Percentiles rank a stretch among this genome's conserved stretches.
phyloP scores from a whole-genome alignment of 2,888 invertebrate genomes.

The Leucoptera coffeella region DNA sequence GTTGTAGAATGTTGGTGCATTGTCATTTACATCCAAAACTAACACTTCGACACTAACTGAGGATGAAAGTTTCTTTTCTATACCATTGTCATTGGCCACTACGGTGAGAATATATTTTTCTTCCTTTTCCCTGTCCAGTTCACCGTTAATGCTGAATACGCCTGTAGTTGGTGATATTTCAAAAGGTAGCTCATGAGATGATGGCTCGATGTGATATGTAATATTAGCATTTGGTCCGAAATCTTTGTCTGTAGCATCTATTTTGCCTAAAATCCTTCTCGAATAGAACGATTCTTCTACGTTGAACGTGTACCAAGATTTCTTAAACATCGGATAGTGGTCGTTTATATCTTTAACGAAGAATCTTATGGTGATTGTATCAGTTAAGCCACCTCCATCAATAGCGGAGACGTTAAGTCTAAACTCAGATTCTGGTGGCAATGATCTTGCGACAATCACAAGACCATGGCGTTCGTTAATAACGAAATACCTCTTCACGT shows the following conservation, averaged over 20 bases:
- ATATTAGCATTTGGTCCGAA: constrained; percentile 75
- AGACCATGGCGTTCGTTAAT: constrained; percentile 73
- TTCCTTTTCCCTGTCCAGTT: constrained; percentile 68
- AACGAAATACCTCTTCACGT: constrained; percentile 62
- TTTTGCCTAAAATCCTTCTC: constrained; percentile 63
- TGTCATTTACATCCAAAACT: constrained; percentile 79
- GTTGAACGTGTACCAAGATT: constrained; percentile 78
- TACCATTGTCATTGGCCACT: constrained; percentile 68
- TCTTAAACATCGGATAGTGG: constrained; percentile 76
- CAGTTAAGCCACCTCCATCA: constrained; percentile 69
- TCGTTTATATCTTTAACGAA: constrained; percentile 76
- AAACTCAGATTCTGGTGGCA: constrained; percentile 72
- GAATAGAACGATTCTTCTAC: constrained; percentile 73
- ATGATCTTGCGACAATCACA: constrained; percentile 61
- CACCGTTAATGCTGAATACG: constrained; percentile 64
- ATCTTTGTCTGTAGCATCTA: constrained; percentile 75
- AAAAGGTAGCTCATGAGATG: constrained; percentile 56
- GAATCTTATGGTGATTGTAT: constrained; percentile 64
- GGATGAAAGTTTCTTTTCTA: constrained; percentile 56
- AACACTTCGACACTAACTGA: constrained; percentile 76
- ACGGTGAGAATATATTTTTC: constrained; percentile 67
- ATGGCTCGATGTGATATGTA: constrained; percentile 58
- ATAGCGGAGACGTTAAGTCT: constrained; percentile 68
- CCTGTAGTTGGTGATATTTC: constrained; percentile 64
- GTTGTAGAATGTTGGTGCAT: constrained; percentile 71